Conservation (phyloP, 2,113 vertebrate species). For the Rhinolophus sinicus region DNA sequence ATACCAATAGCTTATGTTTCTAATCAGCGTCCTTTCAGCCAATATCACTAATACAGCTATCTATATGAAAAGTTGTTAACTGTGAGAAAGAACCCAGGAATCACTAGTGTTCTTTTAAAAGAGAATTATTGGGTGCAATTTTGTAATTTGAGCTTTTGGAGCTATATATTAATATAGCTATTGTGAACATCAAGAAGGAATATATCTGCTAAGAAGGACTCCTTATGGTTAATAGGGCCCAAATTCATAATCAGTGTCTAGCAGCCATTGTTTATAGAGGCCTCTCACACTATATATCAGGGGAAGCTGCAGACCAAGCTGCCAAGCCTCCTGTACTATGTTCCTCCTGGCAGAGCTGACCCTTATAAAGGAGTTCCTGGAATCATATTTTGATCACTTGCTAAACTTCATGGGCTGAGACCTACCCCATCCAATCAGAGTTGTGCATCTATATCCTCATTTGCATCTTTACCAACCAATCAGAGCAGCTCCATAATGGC, state of each 20-base stretch:
- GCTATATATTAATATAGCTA: neutral
- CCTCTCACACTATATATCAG: neutral
- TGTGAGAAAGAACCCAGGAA: constrained; percentile 31
- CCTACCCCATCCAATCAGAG: neutral
- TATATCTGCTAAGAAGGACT: too few relatives aligned
- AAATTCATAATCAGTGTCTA: too few relatives aligned
- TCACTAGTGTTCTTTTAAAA: constrained; percentile 22
- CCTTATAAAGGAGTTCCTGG: neutral
- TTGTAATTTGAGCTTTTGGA: constrained; percentile 37
- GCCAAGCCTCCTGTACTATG: neutral
- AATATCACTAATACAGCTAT: neutral
- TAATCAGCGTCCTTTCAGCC: neutral
- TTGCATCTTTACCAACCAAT: neutral
- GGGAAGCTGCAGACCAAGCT: neutral
- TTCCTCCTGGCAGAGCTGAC: neutral
- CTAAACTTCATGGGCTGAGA: neutral
- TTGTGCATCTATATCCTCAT: neutral
- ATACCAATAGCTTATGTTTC: neutral
- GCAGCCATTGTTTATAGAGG: neutral
- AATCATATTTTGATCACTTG: neutral
- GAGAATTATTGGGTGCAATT: neutral
- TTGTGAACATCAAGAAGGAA: neutral
- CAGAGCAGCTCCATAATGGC: neutral
- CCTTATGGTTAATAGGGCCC: too few relatives aligned
- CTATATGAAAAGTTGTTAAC: neutral